phyloP scores from a whole-genome alignment of 2,113 vertebrate species.

The Syngnathoides biaculeatus region DNA sequence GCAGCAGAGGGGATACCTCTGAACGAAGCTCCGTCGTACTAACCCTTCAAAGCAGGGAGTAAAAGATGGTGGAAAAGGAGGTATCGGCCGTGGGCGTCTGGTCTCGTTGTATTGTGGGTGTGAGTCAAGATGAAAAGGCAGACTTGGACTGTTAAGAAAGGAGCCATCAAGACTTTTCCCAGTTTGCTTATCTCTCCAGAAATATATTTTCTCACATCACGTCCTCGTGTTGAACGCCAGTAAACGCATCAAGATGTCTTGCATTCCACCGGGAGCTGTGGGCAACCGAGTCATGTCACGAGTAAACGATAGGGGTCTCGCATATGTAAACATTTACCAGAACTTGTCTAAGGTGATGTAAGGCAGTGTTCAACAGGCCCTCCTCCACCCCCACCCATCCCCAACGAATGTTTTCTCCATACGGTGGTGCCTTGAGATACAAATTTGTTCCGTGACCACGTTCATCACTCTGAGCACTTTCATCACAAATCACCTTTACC shows the following conservation, averaged over 20 bases:
- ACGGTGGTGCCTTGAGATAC: not conserved
- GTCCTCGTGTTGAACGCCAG: not conserved
- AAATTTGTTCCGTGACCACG: too few relatives aligned
- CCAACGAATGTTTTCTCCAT: too few relatives aligned
- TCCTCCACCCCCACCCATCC: too few relatives aligned
- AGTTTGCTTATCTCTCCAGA: too few relatives aligned
- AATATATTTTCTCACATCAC: not conserved
- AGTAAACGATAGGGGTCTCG: not conserved
- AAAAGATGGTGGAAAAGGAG: not conserved
- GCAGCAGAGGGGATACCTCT: not conserved
- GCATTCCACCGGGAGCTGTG: not conserved
- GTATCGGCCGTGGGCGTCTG: not conserved
- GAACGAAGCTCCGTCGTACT: fast-evolving
- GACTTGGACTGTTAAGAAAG: not conserved
- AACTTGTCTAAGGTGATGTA: not conserved
- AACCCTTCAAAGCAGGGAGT: not conserved
- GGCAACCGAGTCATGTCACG: not conserved
- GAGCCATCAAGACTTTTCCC: too few relatives aligned
- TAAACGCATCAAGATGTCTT: not conserved
- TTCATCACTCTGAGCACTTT: too few relatives aligned
- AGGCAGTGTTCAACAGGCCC: not conserved
- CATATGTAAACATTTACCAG: not conserved
- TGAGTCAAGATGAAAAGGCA: not conserved
- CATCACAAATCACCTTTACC: not conserved
- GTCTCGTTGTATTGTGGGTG: not conserved